Evolutionary conservation across 2,888 invertebrate genomes (phyloP).

Genomic region (Ophioninae sp.): DNA sequence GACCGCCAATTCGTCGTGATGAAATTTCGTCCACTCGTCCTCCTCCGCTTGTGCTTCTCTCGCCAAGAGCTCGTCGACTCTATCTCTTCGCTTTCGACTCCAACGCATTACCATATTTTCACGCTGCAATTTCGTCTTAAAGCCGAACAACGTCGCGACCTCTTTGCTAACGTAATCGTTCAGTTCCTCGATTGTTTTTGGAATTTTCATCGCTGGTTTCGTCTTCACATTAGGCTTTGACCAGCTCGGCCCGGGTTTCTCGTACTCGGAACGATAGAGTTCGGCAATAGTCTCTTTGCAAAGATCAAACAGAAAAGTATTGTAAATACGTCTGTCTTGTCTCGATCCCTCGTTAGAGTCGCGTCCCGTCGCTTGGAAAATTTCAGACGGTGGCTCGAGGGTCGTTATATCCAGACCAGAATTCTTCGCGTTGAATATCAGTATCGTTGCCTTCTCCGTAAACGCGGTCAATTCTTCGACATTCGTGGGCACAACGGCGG

Average conservation of each 20-base stretch:
- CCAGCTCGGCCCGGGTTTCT: constrained; percentile 82
- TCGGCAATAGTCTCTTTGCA: constrained; percentile 84
- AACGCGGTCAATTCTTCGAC: constrained; percentile 81
- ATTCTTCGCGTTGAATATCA: constrained; percentile 81
- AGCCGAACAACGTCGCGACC: constrained; percentile 82
- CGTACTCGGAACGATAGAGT: constrained; percentile 81
- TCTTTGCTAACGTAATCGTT: constrained; percentile 82
- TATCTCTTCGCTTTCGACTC: constrained; percentile 86
- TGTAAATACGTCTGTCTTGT: constrained; percentile 80
- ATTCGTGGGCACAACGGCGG: constrained; percentile 80
- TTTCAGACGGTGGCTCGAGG: constrained; percentile 76
- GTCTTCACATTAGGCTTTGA: constrained; percentile 80
- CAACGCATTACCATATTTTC: constrained; percentile 85
- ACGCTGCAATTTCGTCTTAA: constrained; percentile 82
- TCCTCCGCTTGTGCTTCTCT: constrained; percentile 88
- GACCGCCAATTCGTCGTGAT: constrained; percentile 87
- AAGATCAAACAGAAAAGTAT: constrained; percentile 85
- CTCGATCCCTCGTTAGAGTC: constrained; percentile 73
- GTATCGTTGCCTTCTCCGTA: constrained; percentile 80
- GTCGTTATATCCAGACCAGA: constrained; percentile 74
- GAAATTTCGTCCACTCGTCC: constrained; percentile 88
- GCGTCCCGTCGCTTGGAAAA: constrained; percentile 71
- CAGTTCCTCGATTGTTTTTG: constrained; percentile 81
- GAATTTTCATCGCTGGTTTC: constrained; percentile 81
- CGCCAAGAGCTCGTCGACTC: constrained; percentile 88